Evolutionary conservation across 2,113 vertebrate species (phyloP), one percentile per base, ranked within the genome.

Genomic region (Festucalex cinctus): DNA sequence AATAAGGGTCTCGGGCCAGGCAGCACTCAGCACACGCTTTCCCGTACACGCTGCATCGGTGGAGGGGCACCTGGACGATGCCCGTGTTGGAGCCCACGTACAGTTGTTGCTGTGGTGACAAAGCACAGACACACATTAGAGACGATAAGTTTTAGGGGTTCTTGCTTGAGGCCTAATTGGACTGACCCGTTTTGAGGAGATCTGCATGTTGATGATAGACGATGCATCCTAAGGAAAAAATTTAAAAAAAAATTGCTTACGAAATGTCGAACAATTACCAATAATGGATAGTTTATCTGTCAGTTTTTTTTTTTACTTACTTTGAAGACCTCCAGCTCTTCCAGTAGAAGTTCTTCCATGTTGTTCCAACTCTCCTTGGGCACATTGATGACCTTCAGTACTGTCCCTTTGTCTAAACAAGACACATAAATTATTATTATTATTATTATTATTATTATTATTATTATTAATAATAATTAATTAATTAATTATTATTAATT

Each of bases 11-110:
- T 19, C 96, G 89, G n/a, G 97, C 96, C 78, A 99, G 89, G 83
- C 97, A 99, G 91, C 97, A 99, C 80, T 99, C 97, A 0, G 95
- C 95, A 0, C 96, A 98, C 48, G 93, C 97, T 72, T 95, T 97
- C 61, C 97, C 97, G 0, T 96, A 97, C 85, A 94, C 92, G 0
- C 93, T 66, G 20, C 97, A 99, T 88, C 96, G 96, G 76, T 98
- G 95, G 70, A 99, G 86, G 5, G 96, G 90, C 71, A 99, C 91
- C 92, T 98, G 97, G 35, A 92, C 93, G 51, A 99, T 83, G 0
- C 93, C 94, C 0, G 89, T 91, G 68, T 90, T 82, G 0, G 96
- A 98, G 65, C 94, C 91, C 0, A 94, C 78, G 0, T 99, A 99
- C 65, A 99, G 92, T 89, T 99, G 96, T 92, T 99, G 95, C 97